Percentiles rank a stretch among this genome's conserved stretches.
phyloP scores from a whole-genome alignment of 2,888 invertebrate species.

The Drymonia ruficornis region DNA sequence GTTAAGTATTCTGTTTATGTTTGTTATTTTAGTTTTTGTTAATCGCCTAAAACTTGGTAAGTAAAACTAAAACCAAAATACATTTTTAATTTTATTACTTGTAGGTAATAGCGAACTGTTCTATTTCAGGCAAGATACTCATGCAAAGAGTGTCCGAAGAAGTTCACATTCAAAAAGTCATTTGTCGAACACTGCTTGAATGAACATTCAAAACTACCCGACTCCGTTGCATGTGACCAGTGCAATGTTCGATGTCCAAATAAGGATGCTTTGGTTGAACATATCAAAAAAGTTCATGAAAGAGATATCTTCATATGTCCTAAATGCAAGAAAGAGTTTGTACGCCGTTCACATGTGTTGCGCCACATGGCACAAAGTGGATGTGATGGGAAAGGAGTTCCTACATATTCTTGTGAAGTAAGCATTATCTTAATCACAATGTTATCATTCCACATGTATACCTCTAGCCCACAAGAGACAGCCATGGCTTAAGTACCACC shows the following conservation, averaged over 20 bases:
- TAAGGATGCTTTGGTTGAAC: slow-evolving; percentile 86
- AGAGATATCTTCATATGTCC: slow-evolving; percentile 84
- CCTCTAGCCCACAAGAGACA: no score
- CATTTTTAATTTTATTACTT: no score
- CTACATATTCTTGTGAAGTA: slow-evolving; percentile 66
- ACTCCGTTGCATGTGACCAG: slow-evolving; percentile 86
- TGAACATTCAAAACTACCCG: slow-evolving; percentile 87
- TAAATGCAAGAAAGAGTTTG: slow-evolving; percentile 89
- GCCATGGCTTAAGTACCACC: no score
- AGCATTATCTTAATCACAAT: slow-evolving; percentile 30
- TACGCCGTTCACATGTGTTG: slow-evolving; percentile 90
- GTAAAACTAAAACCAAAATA: no score
- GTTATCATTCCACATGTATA: no score
- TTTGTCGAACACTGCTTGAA: slow-evolving; percentile 87
- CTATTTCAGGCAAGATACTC: slow-evolving; percentile 39
- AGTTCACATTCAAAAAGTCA: slow-evolving; percentile 88
- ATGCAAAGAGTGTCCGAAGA: slow-evolving; percentile 88
- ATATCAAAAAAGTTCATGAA: slow-evolving; percentile 87
- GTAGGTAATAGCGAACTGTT: background rate
- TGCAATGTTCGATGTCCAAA: slow-evolving; percentile 88
- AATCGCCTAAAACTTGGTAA: no score
- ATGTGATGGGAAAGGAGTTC: slow-evolving; percentile 83
- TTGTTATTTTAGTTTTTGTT: no score
- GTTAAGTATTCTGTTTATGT: no score
- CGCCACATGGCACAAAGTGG: slow-evolving; percentile 88